A percentile compares a stretch with the other conserved stretches of the same genome.
These are phyloP conservation scores for Wiebesia pumilae DNA, from an alignment of 1,140 invertebrate species.

Conservation along the genomic window DNA sequence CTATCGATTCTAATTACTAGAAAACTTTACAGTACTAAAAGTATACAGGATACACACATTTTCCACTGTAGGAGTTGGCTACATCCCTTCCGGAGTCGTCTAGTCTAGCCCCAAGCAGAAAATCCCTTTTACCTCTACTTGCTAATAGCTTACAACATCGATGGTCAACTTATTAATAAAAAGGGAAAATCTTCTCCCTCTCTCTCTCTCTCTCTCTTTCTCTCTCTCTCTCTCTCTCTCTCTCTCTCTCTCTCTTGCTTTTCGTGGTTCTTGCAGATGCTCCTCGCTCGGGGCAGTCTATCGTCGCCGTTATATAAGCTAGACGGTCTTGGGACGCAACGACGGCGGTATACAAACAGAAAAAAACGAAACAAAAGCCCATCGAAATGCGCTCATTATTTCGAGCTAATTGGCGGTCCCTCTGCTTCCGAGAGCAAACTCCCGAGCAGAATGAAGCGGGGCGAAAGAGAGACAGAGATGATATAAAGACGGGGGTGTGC, in stretches of 20 bases:
- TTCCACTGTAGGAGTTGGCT: background rate
- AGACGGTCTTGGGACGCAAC: conserved; percentile 2
- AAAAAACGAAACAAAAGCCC: conserved; percentile 64
- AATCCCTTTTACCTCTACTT: conserved; percentile 52
- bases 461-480: background rate
- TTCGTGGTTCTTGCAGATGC: conserved; percentile 55
- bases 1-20: background rate
- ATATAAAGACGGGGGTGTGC: too few species aligned
- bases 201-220: conserved; percentile 47
- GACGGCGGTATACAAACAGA: conserved; percentile 53
- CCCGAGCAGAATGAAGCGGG: background rate
- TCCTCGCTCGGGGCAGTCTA: conserved; percentile 65
- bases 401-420: conserved; percentile 76
- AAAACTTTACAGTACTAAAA: background rate
- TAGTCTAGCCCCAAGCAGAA: conserved; percentile 23
- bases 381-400: conserved; percentile 74
- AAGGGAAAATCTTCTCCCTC: conserved; percentile 55
- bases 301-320: conserved; percentile 49
- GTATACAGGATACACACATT: background rate
- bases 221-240: conserved; percentile 35
- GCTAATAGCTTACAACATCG: conserved; percentile 58
- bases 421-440: conserved; percentile 59
- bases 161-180: conserved; percentile 61
- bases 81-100: background rate
- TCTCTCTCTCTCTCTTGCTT: background rate